Conservation (phyloP, 2,888 invertebrate species). For the Dryobota labecula region DNA sequence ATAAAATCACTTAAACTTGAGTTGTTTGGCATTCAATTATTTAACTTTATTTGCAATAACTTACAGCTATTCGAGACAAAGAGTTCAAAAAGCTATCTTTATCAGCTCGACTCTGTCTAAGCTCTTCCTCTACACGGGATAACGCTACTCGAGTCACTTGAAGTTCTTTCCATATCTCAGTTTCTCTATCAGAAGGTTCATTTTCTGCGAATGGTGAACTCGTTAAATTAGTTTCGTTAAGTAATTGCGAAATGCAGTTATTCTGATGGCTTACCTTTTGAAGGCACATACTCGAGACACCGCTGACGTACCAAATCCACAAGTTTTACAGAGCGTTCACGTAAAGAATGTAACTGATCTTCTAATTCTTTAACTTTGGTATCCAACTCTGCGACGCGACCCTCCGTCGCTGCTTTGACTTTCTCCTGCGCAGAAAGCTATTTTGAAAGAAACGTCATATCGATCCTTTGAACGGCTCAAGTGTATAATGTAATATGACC, state of each 20-base stretch:
- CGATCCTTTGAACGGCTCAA: conserved; percentile 14
- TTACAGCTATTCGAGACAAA: conserved; percentile 87
- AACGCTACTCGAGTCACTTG: conserved; percentile 80
- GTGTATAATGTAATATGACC: conserved; percentile 49
- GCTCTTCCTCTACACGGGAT: conserved; percentile 81
- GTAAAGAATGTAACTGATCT: conserved; percentile 72
- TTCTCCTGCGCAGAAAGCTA: conserved; percentile 74
- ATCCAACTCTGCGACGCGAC: conserved; percentile 73
- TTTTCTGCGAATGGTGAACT: conserved; percentile 73
- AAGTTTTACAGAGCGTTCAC: conserved; percentile 78
- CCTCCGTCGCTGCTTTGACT: conserved; percentile 68
- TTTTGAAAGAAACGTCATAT: conserved; percentile 33
- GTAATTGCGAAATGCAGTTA: not conserved
- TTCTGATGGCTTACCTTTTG: conserved; percentile 75
- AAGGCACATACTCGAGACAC: conserved; percentile 82
- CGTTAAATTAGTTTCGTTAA: not conserved
- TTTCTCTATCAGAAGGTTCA: conserved; percentile 86
- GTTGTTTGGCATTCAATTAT: not conserved
- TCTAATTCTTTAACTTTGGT: conserved; percentile 77
- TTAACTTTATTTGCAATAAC: conserved; percentile 2
- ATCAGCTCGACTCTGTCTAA: conserved; percentile 83
- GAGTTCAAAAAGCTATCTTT: conserved; percentile 88
- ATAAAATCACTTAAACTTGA: not conserved
- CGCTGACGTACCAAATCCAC: conserved; percentile 80
- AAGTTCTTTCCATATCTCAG: conserved; percentile 88